These are phyloP conservation scores for Lasioglossum calceatum DNA, from an alignment of 2,888 invertebrate species.

Conservation along the genomic window DNA sequence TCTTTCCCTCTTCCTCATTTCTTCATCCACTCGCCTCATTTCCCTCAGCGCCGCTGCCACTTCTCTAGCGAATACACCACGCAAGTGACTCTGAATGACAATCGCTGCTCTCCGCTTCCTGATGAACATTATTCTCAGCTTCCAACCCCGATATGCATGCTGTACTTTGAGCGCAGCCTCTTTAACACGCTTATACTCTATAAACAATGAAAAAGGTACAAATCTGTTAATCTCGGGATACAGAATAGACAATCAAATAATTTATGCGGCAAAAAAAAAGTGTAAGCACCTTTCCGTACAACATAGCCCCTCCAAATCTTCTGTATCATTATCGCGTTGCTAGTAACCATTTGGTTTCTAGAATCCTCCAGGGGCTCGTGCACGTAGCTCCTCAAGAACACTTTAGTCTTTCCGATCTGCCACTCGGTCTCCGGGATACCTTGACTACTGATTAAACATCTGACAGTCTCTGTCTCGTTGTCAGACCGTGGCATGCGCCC, in stretches of 20 bases:
- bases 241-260: not conserved
- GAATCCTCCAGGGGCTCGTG: constrained; percentile 94
- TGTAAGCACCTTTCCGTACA: constrained; percentile 85
- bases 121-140: constrained; percentile 92
- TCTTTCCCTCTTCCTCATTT: constrained; percentile 92
- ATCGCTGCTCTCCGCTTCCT: constrained; percentile 93
- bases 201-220: not conserved
- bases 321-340: constrained; percentile 91
- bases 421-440: constrained; percentile 91
- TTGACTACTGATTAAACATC: constrained; percentile 87
- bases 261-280: not conserved
- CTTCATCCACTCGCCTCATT: constrained; percentile 94
- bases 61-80: constrained; percentile 96
- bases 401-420: constrained; percentile 95
- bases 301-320: constrained; percentile 89
- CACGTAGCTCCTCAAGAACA: constrained; percentile 92
- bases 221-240: not conserved
- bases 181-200: constrained; percentile 88
- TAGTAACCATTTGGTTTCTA: constrained; percentile 89
- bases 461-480: constrained; percentile 84
- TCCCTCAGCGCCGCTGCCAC: constrained; percentile 94
- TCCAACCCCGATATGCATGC: constrained; percentile 94
- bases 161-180: constrained; percentile 91
- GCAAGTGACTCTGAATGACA: constrained; percentile 93
- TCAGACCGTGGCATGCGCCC: constrained; percentile 73